Percentiles rank a stretch among this genome's conserved stretches.
phyloP scores from a whole-genome alignment of 1,140 invertebrate genomes.

The Pomacea maculata region DNA sequence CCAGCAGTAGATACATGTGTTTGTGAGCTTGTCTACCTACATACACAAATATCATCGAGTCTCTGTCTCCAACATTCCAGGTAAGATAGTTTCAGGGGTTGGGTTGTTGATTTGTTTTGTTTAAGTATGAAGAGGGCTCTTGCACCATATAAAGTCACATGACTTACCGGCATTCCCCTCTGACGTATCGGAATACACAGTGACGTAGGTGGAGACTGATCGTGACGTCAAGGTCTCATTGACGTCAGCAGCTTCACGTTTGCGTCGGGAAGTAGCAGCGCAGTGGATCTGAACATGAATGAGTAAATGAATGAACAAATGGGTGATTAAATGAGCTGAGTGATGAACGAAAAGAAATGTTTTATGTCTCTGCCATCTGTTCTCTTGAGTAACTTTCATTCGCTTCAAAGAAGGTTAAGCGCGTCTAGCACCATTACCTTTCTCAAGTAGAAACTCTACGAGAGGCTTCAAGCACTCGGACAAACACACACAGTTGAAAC shows the following conservation, averaged over 20 bases:
- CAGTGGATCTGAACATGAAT: conserved; percentile 1
- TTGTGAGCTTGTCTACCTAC: too few relatives aligned
- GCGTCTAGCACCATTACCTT: too few relatives aligned
- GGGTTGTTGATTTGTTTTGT: too few relatives aligned
- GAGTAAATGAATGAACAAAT: not conserved
- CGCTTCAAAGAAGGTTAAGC: not conserved
- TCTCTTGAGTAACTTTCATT: not conserved
- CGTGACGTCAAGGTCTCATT: not conserved
- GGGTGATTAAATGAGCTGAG: not conserved
- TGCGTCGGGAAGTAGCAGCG: not conserved
- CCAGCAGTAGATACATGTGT: too few relatives aligned
- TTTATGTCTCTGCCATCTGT: not conserved
- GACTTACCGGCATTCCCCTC: not conserved
- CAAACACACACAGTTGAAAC: too few relatives aligned
- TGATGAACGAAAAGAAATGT: not conserved
- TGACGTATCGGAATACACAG: not conserved
- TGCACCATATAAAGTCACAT: too few relatives aligned
- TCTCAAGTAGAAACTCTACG: not conserved
- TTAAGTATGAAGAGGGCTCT: too few relatives aligned
- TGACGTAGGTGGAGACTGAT: conserved; percentile 6
- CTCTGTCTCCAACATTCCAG: too few relatives aligned
- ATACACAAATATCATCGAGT: too few relatives aligned
- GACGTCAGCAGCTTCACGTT: not conserved
- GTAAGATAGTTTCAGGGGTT: too few relatives aligned
- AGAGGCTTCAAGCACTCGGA: not conserved